A percentile compares a stretch with the other conserved stretches of the same genome.
These are phyloP conservation scores for Pavo muticus DNA, from an alignment of 2,113 vertebrate genomes.

Conservation along the genomic window DNA sequence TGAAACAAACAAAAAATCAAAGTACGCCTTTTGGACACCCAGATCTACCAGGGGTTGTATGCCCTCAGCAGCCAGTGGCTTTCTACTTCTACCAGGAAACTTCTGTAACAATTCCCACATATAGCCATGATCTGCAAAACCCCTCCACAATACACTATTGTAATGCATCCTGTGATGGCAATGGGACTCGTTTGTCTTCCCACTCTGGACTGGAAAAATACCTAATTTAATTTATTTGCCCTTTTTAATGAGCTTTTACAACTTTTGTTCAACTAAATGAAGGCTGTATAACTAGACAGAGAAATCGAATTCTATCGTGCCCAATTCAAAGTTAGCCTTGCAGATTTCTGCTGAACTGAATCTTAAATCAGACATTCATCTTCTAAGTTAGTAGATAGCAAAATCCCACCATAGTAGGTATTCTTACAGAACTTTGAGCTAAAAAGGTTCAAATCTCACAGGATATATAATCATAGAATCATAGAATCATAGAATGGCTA, in stretches of 20 bases:
- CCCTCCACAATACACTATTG: background rate
- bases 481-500: no score
- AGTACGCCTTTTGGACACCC: background rate
- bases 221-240: background rate
- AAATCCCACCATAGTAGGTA: background rate
- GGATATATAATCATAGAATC: background rate
- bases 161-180: background rate
- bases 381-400: background rate
- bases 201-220: background rate
- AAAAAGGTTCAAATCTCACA: background rate
- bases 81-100: background rate
- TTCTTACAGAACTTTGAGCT: background rate
- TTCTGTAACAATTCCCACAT: background rate
- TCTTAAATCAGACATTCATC: background rate
- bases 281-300: background rate
- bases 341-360: background rate
- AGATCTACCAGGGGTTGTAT: background rate
- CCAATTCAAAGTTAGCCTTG: background rate
- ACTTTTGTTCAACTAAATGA: background rate
- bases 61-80: background rate
- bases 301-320: background rate
- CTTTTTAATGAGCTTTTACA: background rate
- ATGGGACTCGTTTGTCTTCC: background rate
- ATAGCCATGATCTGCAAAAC: background rate
- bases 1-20: background rate